Conservation (phyloP, 2,888 invertebrate genomes). For the Idaea aversata region DNA sequence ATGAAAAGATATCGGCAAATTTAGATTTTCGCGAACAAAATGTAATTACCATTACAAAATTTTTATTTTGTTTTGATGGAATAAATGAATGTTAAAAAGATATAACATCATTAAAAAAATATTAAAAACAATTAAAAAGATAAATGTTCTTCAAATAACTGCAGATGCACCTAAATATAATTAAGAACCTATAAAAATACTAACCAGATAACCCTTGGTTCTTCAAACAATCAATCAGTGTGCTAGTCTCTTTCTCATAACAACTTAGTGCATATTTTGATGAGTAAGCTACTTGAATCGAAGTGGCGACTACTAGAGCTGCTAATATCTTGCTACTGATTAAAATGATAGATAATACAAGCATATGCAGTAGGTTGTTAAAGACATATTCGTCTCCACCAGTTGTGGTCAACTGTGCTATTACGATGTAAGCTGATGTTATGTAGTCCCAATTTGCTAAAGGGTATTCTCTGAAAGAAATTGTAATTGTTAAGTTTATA, state of each 20-base stretch:
- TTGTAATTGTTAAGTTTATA: not conserved
- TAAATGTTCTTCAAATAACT: not conserved
- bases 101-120: no score
- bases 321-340: conserved; percentile 68
- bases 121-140: no score
- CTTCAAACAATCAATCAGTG: conserved; percentile 63
- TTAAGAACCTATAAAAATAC: conserved; percentile 14
- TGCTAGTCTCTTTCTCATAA: conserved; percentile 56
- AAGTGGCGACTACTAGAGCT: conserved; percentile 59
- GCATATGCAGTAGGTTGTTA: conserved; percentile 43
- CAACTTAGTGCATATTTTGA: conserved; percentile 59
- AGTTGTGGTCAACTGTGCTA: conserved; percentile 55
- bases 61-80: not conserved
- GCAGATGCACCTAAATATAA: not conserved
- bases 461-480: conserved; percentile 47
- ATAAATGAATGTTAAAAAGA: no score
- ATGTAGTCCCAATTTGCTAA: conserved; percentile 62
- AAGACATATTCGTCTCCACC: conserved; percentile 65
- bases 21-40: no score
- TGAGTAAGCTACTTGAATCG: conserved; percentile 64
- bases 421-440: conserved; percentile 62
- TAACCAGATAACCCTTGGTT: conserved; percentile 70
- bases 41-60: no score
- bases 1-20: no score
- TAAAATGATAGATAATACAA: conserved; percentile 51